Evolutionary conservation across 2,888 invertebrate species (phyloP).

Genomic region (Athetis lepigone): DNA sequence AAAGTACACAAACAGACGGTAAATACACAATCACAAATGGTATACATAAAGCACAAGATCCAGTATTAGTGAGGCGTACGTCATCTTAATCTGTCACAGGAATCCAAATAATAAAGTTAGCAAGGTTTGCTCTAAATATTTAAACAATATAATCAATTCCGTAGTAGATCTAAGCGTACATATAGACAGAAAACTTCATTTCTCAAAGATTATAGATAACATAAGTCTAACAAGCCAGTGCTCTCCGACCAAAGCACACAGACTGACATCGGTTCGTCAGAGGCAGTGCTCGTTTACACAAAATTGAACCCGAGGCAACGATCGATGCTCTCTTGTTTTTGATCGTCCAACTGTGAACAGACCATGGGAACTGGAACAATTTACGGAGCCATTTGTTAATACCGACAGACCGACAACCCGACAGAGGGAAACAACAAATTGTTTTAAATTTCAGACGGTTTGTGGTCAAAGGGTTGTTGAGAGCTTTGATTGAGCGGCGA

Average conservation of each 20-base stretch:
- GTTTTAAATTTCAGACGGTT: constrained; percentile 11
- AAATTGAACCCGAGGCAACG: constrained; percentile 27
- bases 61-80: background rate
- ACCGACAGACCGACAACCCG: no score
- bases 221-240: background rate
- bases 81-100: no score
- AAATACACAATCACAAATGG: background rate
- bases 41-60: background rate
- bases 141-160: no score
- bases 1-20: constrained; percentile 1
- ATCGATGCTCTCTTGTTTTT: constrained; percentile 51
- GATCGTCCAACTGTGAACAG: constrained; percentile 46
- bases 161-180: no score
- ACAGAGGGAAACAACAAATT: constrained; percentile 24
- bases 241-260: constrained; percentile 1
- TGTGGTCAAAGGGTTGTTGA: constrained; percentile 21
- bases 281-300: constrained; percentile 29
- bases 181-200: no score
- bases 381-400: constrained; percentile 21
- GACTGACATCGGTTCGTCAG: constrained; percentile 13
- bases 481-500: constrained; percentile 5
- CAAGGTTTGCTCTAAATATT: no score
- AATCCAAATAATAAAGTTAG: no score
- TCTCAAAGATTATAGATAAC: no score
- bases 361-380: constrained; percentile 8